Evolutionary conservation across 1,140 invertebrate species (phyloP), one percentile per base, ranked within the genome.

Genomic region (Paracyclopina nana): DNA sequence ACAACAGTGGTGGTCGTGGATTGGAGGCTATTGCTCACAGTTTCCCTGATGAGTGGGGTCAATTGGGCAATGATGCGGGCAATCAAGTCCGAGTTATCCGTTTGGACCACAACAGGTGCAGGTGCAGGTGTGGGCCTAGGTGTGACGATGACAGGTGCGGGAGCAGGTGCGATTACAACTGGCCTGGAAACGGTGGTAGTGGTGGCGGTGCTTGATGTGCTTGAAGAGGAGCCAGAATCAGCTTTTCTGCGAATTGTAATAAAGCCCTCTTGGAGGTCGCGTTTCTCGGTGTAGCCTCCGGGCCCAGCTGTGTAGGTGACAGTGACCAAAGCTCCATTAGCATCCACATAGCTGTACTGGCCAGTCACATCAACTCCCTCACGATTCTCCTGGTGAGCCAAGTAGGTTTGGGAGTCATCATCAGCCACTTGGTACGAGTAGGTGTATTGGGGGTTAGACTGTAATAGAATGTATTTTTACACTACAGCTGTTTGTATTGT

Each of bases 291-390:
- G 22, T 34, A 50, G n/a, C 49, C 49, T 14, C 22, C 34, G 38
- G 24, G 30, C n/a, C 49, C 49, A 14, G 49, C 49, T 20, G 16
- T 11, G 26, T 50, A 50, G 34, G 18, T 50, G 5, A 50, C 49
- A 9, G 31, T 50, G 49, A 50, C 29, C 49, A 50, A 30, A 44
- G 30, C 29, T 2, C 49, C 49, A 30, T 50, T 43, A 24, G 49
- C 14, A 43, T 48, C 49, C 25, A 50, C 49, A 22, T 50, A 50
- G 8, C 4, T 4, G 34, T 50, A 50, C 6, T 49, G 14, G 4
- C 49, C 49, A 4, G 14, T 50, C 2, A 50, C 49, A 43, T 6
- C 22, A 4, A 14, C 38, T 4, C 49, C 49, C 14, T 50, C 31
- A 2, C 49, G 31, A 48, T 11, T 22, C 38, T 50, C 49, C n/a